Percentiles rank a stretch among this genome's conserved stretches.
These are phyloP conservation scores for Merodon equestris DNA, from an alignment of 2,888 invertebrate genomes.

Conservation along the genomic window DNA sequence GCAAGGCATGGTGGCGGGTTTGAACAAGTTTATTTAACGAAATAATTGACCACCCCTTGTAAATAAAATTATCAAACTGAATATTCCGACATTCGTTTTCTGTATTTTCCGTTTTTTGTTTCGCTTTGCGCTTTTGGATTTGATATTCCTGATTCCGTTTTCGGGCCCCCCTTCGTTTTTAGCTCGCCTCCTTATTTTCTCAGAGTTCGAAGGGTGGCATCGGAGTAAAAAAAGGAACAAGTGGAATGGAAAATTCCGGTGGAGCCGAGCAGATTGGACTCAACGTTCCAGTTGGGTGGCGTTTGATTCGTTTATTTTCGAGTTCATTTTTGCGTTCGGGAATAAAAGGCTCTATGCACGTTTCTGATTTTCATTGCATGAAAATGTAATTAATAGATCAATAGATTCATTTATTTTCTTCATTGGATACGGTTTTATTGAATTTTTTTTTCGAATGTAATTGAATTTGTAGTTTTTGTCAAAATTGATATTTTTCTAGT, in stretches of 20 bases:
- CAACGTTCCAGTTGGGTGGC: conserved; percentile 43
- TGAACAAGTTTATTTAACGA: conserved; percentile 46
- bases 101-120: conserved; percentile 2
- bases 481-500: not conserved
- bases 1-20: not conserved
- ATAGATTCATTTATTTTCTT: conserved; percentile 39
- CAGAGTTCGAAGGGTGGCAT: conserved; percentile 47
- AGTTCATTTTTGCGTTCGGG: not conserved
- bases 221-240: conserved; percentile 8
- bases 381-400: conserved; percentile 56
- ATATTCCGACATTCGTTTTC: not conserved
- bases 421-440: not conserved
- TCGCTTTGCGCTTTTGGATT: not conserved
- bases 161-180: not conserved
- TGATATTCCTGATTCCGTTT: not conserved
- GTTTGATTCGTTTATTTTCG: conserved; percentile 26
- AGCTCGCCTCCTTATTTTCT: not conserved
- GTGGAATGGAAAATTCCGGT: conserved; percentile 18
- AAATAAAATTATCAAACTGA: conserved; percentile 58
- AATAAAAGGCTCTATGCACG: conserved; percentile 15
- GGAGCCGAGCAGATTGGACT: conserved; percentile 34
- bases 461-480: not conserved
- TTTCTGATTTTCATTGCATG: conserved; percentile 14
- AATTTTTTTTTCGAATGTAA: not conserved
- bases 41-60: conserved; percentile 50